Evolutionary conservation across 2,113 vertebrate species (phyloP).

Genomic region (Thunnus maccoyii): DNA sequence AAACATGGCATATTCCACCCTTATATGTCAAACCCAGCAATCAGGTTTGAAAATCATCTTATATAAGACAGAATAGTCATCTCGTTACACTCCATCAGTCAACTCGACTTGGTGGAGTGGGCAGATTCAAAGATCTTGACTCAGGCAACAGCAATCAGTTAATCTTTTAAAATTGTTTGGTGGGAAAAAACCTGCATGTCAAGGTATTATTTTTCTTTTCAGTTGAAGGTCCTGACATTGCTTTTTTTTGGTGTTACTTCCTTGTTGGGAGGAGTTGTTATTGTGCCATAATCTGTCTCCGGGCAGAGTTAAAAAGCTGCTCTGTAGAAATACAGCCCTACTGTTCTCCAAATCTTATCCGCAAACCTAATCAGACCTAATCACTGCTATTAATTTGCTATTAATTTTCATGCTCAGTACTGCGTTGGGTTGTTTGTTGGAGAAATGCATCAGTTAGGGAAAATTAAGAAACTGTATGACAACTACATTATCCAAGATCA

Average conservation of each 20-base stretch:
- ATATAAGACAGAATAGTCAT: no score
- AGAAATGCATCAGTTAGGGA: neutral
- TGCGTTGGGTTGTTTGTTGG: neutral
- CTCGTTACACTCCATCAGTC: no score
- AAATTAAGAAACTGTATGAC: neutral
- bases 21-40: neutral
- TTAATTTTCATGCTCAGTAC: neutral
- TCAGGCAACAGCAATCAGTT: no score
- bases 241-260: constrained; percentile 24
- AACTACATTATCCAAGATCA: no score
- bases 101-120: no score
- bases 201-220: neutral
- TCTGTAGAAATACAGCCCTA: neutral
- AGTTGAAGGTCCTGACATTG: neutral
- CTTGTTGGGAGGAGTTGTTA: neutral
- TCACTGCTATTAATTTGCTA: neutral
- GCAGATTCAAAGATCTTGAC: no score
- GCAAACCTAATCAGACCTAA: neutral
- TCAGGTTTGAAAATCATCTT: no score
- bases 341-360: neutral
- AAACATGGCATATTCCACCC: neutral
- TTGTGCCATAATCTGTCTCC: constrained; percentile 36
- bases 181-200: neutral
- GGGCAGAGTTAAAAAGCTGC: constrained; percentile 33
- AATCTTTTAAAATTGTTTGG: neutral